These are phyloP conservation scores for Calyptomena viridis DNA, from an alignment of 2,113 vertebrate species.

Conservation along the genomic window DNA sequence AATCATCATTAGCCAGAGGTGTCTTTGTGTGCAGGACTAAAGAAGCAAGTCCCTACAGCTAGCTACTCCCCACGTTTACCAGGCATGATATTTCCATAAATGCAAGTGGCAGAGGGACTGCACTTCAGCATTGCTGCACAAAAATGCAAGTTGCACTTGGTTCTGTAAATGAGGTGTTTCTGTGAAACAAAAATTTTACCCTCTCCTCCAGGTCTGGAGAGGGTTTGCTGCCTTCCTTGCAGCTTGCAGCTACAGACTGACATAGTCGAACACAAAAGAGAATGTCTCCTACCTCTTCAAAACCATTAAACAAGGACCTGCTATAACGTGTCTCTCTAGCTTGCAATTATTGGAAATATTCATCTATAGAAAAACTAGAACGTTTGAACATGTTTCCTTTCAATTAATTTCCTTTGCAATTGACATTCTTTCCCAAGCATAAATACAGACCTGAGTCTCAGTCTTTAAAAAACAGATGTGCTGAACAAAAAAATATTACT, in stretches of 20 bases:
- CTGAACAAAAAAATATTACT: background rate
- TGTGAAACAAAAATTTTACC: background rate
- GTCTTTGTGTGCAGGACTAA: background rate
- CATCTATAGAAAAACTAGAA: background rate
- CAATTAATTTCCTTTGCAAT: background rate
- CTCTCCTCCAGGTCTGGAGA: background rate
- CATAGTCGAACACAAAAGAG: background rate
- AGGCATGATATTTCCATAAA: rapidly evolving
- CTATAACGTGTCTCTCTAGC: background rate
- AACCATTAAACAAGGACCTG: background rate
- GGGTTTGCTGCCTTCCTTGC: background rate
- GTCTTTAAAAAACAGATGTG: background rate
- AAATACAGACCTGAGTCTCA: background rate
- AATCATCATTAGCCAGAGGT: background rate
- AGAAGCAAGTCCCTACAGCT: background rate
- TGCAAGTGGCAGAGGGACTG: rapidly evolving
- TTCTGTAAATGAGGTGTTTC: background rate
- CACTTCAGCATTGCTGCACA: background rate
- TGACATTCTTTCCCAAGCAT: background rate
- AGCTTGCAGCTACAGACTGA: background rate
- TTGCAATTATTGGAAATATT: background rate
- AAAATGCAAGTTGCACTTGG: rapidly evolving
- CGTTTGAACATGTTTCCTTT: background rate
- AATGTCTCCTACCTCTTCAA: background rate
- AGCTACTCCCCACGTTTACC: background rate